Evolutionary conservation across 1,140 invertebrate species (phyloP).

Genomic region (Drosophila lacertosa): DNA sequence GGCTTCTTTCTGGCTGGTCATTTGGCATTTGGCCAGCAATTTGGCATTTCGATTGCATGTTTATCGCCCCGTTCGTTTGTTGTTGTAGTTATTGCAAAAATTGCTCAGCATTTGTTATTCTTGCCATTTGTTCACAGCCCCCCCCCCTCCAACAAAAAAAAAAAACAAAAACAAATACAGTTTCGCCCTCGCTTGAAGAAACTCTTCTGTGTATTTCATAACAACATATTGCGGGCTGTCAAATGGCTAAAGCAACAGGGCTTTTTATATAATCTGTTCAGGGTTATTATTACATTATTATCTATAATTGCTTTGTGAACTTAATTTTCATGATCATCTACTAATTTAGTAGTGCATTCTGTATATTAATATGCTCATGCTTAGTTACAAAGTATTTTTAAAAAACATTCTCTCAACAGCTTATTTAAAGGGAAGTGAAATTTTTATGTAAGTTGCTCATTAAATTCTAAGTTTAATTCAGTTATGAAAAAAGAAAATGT

Average conservation of each 20-base stretch:
- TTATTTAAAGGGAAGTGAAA: too few relatives aligned
- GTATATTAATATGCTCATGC: too few relatives aligned
- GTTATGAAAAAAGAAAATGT: too few relatives aligned
- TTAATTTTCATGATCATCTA: too few relatives aligned
- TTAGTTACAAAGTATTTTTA: too few relatives aligned
- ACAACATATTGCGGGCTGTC: constrained; percentile 3
- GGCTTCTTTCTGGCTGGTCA: constrained; percentile 60
- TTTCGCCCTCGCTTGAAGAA: neutral
- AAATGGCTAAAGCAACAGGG: neutral
- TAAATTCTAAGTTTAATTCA: too few relatives aligned
- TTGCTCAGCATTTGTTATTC: constrained; percentile 44
- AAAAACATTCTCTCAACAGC: too few relatives aligned
- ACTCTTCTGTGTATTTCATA: constrained; percentile 12
- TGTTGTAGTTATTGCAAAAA: constrained; percentile 37
- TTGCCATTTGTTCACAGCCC: neutral
- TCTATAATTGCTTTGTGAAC: too few relatives aligned
- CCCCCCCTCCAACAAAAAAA: too few relatives aligned
- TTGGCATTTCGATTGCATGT: constrained; percentile 78
- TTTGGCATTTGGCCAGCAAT: constrained; percentile 77
- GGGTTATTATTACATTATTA: neutral
- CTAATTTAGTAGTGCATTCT: too few relatives aligned
- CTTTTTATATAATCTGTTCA: constrained; percentile 5
- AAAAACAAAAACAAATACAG: neutral
- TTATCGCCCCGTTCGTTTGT: constrained; percentile 41
- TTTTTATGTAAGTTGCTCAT: too few relatives aligned